Evolutionary conservation across 2,888 invertebrate genomes (phyloP).

Genomic region (Cephus rjabovi): DNA sequence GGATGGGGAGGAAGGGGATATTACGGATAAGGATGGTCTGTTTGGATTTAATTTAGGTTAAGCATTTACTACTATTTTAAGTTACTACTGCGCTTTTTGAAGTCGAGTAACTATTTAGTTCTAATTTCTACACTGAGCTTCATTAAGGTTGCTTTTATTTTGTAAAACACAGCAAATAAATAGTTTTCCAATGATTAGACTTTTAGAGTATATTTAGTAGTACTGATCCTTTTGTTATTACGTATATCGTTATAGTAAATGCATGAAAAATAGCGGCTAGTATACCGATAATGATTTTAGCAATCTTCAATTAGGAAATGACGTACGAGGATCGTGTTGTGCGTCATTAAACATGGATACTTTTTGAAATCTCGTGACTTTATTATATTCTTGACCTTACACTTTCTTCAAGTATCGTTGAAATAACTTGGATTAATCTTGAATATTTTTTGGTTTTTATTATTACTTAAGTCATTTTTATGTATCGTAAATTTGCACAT

Average conservation of each 20-base stretch:
- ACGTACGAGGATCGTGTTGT: background rate
- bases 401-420: background rate
- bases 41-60: background rate
- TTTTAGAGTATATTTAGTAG: background rate
- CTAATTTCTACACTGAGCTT: background rate
- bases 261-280: background rate
- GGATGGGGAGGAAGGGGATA: background rate
- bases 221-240: background rate
- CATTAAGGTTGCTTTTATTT: background rate
- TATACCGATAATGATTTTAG: background rate
- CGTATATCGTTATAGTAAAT: background rate
- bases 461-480: background rate
- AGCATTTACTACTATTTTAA: background rate
- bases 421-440: background rate
- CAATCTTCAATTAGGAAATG: slow-evolving; percentile 3
- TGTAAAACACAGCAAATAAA: background rate
- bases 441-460: background rate
- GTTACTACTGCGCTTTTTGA: background rate
- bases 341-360: background rate
- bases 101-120: background rate
- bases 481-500: background rate
- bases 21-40: background rate
- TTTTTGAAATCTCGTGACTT: background rate
- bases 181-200: background rate
- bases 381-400: slow-evolving; percentile 39